Base-by-base conservation (phyloP, 2,113 vertebrate genomes). In the Megaleporinus macrocephalus region DNA sequence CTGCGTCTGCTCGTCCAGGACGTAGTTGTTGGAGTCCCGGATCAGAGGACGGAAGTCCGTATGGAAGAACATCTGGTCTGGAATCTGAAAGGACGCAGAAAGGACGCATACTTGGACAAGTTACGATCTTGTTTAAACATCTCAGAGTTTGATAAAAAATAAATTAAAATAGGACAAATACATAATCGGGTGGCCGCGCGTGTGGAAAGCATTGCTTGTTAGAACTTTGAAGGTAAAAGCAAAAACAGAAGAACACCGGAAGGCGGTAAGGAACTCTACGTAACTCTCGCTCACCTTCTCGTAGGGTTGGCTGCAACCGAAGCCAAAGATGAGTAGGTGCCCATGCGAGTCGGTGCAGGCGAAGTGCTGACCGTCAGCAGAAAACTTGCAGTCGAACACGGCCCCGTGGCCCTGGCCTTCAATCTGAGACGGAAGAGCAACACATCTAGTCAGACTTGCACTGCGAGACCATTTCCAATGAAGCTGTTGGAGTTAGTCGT, bases 11-110 rank as follows among this genome's bases (percentile, higher is more conserved):
- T 99, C 98, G 73, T 99, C 98, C 90, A 99, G 88, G 71, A 99
- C 98, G n/a, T 95, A 99, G 92, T 98, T 99, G 84, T 99, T 99
- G 47, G 96, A 86, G 87, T 99, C 98, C 27, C 98, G 96, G 84
- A 99, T 99, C 78, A 99, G 93, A 3, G 98, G 98, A n/a, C 98
- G 95, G 91, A 96, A 99, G 92, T 99, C 98, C 53, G 98, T 99
- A 87, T 99, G 98, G 94, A 98, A 99, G 93, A 99, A 99, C 98
- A 99, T 99, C 92, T 99, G 98, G 90, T 99, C 97, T 76, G 96
- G 97, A 93, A 99, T 97, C 98, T 99, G 90, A 44, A 82, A 73
- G 57, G 49, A 57, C 41, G 11, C 41, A 36, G 83, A 55, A 16
- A 0, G n/a, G n/a, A n/a, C n/a, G n/a, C n/a, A n/a, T n/a, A n/a